Evolutionary conservation across 2,113 vertebrate genomes (phyloP).

Genomic region (Indicator maculatus): DNA sequence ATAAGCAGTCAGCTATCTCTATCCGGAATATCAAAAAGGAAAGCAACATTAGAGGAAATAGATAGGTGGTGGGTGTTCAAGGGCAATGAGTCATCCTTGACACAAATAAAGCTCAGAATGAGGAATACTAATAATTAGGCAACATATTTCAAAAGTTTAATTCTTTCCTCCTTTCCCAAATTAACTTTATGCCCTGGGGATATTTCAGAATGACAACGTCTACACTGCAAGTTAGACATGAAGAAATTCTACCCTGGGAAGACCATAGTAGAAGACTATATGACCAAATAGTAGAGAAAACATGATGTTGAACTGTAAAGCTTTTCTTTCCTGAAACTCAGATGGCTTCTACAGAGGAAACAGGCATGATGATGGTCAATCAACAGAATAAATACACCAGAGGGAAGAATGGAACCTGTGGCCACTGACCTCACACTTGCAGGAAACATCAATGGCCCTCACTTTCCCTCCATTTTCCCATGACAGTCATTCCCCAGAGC

Average conservation of each 20-base stretch:
- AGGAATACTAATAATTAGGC: slow-evolving; percentile 45
- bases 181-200: slow-evolving; percentile 22
- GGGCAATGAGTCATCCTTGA: slow-evolving; percentile 48
- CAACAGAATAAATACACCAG: background rate
- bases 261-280: background rate
- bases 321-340: background rate
- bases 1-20: slow-evolving; percentile 22
- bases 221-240: background rate
- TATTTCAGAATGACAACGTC: background rate
- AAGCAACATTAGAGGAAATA: slow-evolving; percentile 47
- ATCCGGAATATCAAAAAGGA: slow-evolving; percentile 28
- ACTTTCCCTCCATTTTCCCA: background rate
- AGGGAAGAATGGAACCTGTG: background rate
- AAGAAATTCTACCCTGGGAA: background rate
- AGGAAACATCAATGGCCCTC: background rate
- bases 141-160: slow-evolving; percentile 42
- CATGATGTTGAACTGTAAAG: background rate
- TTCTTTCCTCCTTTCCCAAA: slow-evolving; percentile 3
- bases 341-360: background rate
- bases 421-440: background rate
- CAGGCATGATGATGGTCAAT: background rate
- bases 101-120: slow-evolving; percentile 30
- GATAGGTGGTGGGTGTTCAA: slow-evolving; percentile 56
- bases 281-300: background rate
- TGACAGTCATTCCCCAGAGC: background rate